Conservation (phyloP, 2,797 vertebrate species). For the Pangasius krempfi region DNA sequence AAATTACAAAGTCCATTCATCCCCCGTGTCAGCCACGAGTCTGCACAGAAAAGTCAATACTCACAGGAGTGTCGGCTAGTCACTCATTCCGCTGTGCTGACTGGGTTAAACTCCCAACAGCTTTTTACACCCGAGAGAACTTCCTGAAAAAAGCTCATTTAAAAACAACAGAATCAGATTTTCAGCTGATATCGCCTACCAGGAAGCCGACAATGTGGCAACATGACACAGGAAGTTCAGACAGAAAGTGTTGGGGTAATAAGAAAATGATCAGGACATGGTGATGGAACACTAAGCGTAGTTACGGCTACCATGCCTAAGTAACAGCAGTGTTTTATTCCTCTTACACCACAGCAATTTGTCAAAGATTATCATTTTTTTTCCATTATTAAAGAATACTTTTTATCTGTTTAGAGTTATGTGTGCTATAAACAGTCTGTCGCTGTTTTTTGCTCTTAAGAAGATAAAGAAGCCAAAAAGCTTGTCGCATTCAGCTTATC, state of each 20-base stretch:
- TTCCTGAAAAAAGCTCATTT: not conserved
- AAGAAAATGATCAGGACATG: not conserved
- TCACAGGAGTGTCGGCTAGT: conserved; percentile 13
- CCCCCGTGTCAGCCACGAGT: conserved; percentile 46
- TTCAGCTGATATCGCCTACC: not conserved
- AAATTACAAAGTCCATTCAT: conserved; percentile 58
- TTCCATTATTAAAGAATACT: not conserved
- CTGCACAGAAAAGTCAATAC: conserved; percentile 46
- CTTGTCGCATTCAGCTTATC: not conserved
- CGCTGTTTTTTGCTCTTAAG: not conserved
- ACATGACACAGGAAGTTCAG: conserved; percentile 7
- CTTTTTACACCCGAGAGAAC: not conserved
- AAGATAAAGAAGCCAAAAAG: conserved; percentile 6
- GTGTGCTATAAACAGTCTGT: not conserved
- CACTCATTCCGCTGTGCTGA: not conserved
- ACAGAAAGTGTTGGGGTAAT: not conserved
- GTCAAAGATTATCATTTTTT: not conserved
- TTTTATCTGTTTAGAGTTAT: not conserved
- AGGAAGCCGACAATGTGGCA: not conserved
- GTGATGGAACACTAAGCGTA: not conserved
- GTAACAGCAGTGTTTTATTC: not conserved
- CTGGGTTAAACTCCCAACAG: not conserved
- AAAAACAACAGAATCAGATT: conserved; percentile 7
- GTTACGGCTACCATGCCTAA: no score
- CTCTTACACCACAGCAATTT: not conserved